These are phyloP conservation scores for Pimpla rufipes DNA, from an alignment of 2,888 invertebrate species.

Conservation along the genomic window DNA sequence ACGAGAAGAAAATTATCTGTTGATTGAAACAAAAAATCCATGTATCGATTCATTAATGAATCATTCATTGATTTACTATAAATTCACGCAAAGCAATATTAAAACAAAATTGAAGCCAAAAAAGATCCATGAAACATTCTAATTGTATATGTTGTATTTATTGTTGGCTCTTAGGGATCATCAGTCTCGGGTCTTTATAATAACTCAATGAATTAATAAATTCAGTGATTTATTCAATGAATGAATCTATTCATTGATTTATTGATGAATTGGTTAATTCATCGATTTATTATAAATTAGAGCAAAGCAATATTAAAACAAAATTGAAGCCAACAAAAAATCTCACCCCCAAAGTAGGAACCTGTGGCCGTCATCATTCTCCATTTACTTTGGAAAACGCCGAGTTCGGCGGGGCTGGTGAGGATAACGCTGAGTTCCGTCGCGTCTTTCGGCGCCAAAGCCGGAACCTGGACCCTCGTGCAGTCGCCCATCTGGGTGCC, in stretches of 20 bases:
- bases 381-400: slow-evolving; percentile 95
- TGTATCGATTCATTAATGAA: neutral
- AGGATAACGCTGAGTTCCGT: slow-evolving; percentile 92
- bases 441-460: slow-evolving; percentile 91
- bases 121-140: no score
- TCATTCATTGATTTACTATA: neutral
- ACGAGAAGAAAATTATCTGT: neutral
- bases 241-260: no score
- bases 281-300: neutral
- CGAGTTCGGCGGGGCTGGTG: slow-evolving; percentile 91
- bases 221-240: no score
- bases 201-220: no score
- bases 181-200: no score
- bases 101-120: slow-evolving; percentile 13
- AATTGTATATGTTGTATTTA: no score
- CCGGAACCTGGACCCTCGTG: slow-evolving; percentile 88
- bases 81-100: no score
- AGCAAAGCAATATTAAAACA: slow-evolving; percentile 4
- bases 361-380: slow-evolving; percentile 95
- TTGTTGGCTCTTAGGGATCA: no score
- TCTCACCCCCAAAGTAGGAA: slow-evolving; percentile 95
- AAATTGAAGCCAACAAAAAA: slow-evolving; percentile 24
- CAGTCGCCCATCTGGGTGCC: slow-evolving; percentile 89
- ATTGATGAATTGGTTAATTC: no score
- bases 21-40: neutral